Base-by-base conservation (phyloP, 2,113 vertebrate genomes). In the Rhombomys opimus region DNA sequence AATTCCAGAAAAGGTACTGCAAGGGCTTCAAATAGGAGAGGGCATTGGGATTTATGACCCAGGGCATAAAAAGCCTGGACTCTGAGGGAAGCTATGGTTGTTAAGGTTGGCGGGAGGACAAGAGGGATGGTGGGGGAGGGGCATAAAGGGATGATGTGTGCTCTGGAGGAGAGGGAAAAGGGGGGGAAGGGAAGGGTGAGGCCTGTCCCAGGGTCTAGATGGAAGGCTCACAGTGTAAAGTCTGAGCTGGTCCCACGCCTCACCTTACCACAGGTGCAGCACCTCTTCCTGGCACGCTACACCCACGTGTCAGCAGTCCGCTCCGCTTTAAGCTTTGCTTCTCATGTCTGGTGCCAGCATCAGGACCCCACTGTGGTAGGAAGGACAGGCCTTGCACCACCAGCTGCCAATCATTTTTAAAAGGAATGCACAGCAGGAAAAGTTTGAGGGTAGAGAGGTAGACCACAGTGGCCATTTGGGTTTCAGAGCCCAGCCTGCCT, bases 91-190 rank as follows among this genome's bases (percentile, higher is more conserved):
- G 32, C 52, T 4, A 0, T 0, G 57, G 11, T 27, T 14, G 11
- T 0, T 0, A 41, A n/a, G 54, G 41, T 78, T 30, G 38, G 15
- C 81, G 13, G 0, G 12, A 15, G 3, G 38, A 8, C 30, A 17
- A 14, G 17, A 15, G 14, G n/a, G n/a, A 50, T 10, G 27, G n/a
- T 4, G 15, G 14, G 7, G 57, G n/a, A 1, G 61, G 22, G 7
- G 14, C 2, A 2, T 0, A 1, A 46, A 63, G 17, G 23, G 7
- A 11, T 18, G 5, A 8, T 0, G 27, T 15, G 10, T 0, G 5
- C 2, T 35, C 67, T 7, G 17, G 17, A 14, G 14, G 18, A 50
- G 30, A 32, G 2, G 61, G 7, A 0, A 1, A 52, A 38, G 7
- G 30, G 14, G 25, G 13, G 22, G 20, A 35, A 20, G 20, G 5